Conservation (phyloP, 2,797 vertebrate genomes). For the Benthosema pterotum region DNA sequence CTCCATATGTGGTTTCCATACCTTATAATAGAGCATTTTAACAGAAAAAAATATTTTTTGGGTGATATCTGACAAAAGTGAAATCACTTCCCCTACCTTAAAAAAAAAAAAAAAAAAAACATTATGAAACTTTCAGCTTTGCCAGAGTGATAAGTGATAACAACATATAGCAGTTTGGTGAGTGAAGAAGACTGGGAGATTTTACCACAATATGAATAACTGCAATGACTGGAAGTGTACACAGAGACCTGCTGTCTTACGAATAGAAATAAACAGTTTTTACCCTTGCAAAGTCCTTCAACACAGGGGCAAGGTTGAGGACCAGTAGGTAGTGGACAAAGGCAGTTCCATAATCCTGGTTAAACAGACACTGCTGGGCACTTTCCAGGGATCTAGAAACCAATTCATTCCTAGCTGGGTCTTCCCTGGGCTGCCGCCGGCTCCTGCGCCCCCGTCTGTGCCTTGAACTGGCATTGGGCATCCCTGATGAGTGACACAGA, state of each 20-base stretch:
- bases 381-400: slow-evolving; percentile 91
- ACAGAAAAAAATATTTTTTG: too few species aligned
- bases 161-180: too few species aligned
- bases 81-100: too few species aligned
- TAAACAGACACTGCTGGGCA: slow-evolving; percentile 89
- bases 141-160: too few species aligned
- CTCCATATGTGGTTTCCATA: too few species aligned
- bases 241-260: not conserved
- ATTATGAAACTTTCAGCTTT: too few species aligned
- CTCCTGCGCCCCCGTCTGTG: slow-evolving; percentile 71
- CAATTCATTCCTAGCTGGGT: slow-evolving; percentile 85
- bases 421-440: slow-evolving; percentile 70
- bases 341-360: slow-evolving; percentile 92
- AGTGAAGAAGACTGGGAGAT: too few species aligned
- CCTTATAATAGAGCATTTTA: too few species aligned
- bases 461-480: slow-evolving; percentile 81
- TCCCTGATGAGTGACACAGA: slow-evolving; percentile 48
- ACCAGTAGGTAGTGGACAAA: slow-evolving; percentile 96
- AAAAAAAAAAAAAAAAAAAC: not conserved
- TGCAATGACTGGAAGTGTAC: slow-evolving; percentile 1
- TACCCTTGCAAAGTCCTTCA: slow-evolving; percentile 89
- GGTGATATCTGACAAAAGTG: too few species aligned
- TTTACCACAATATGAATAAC: too few species aligned
- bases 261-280: too few species aligned
- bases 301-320: slow-evolving; percentile 90